phyloP scores from a whole-genome alignment of 2,888 invertebrate genomes.

The Acanthosepion esculentum region DNA sequence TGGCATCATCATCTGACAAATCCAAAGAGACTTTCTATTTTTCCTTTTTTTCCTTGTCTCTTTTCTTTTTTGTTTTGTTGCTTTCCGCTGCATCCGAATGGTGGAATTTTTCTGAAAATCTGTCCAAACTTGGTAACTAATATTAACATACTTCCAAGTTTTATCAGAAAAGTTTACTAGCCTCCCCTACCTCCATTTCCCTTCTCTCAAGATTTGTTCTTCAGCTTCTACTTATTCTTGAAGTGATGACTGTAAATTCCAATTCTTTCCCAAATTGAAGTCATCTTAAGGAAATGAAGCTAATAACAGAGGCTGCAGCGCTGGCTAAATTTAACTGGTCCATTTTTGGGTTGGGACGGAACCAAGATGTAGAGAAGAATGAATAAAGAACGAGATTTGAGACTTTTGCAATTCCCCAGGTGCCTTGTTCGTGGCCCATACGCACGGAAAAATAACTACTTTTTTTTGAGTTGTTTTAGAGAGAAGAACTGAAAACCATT shows the following conservation, averaged over 20 bases:
- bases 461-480: neutral
- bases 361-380: neutral
- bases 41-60: neutral
- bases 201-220: neutral
- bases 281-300: neutral
- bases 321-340: neutral
- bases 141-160: neutral
- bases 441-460: neutral
- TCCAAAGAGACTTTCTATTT: neutral
- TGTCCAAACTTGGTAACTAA: neutral
- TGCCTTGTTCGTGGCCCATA: neutral
- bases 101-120: neutral
- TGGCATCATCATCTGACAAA: neutral
- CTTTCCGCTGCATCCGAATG: neutral
- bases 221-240: neutral
- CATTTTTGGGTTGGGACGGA: neutral
- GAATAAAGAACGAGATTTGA: neutral
- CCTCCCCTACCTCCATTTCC: neutral
- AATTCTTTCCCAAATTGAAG: constrained; percentile 20
- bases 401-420: neutral
- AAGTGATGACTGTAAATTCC: constrained; percentile 33
- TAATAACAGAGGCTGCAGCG: neutral
- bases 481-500: neutral
- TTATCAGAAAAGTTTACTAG: neutral
- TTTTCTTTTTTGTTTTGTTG: neutral